phyloP scores from a whole-genome alignment of 2,888 invertebrate species.

The Ptychoptera albimana region DNA sequence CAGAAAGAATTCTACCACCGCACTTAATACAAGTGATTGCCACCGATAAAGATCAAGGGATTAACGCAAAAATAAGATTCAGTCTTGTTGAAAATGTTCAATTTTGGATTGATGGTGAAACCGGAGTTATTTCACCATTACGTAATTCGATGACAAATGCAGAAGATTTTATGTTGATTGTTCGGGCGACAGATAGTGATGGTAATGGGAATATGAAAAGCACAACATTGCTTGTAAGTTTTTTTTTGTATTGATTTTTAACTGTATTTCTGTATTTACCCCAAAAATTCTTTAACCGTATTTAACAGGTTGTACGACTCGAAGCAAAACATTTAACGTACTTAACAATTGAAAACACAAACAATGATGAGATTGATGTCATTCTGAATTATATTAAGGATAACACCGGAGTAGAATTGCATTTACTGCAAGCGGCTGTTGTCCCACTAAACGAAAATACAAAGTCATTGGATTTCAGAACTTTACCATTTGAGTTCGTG shows the following conservation, averaged over 20 bases:
- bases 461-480: no score
- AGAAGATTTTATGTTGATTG: conserved; percentile 11
- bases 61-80: conserved; percentile 16
- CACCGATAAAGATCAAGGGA: conserved; percentile 15
- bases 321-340: neutral
- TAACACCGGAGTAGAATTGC: neutral
- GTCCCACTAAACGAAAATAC: neutral
- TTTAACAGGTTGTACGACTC: neutral
- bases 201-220: conserved; percentile 13
- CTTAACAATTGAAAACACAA: neutral
- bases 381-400: neutral
- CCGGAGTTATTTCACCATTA: conserved; percentile 16
- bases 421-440: neutral
- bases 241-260: no score
- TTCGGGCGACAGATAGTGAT: conserved; percentile 16
- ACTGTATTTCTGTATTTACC: no score
- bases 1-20: conserved; percentile 14
- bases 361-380: neutral
- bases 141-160: conserved; percentile 8
- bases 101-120: conserved; percentile 15
- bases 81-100: conserved; percentile 13
- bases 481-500: conserved; percentile 2
- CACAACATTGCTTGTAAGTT: conserved; percentile 4
- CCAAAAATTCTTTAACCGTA: no score
- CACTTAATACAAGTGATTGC: conserved; percentile 15